Base-by-base conservation (phyloP, 2,888 invertebrate species). In the Ectemnius cavifrons region DNA sequence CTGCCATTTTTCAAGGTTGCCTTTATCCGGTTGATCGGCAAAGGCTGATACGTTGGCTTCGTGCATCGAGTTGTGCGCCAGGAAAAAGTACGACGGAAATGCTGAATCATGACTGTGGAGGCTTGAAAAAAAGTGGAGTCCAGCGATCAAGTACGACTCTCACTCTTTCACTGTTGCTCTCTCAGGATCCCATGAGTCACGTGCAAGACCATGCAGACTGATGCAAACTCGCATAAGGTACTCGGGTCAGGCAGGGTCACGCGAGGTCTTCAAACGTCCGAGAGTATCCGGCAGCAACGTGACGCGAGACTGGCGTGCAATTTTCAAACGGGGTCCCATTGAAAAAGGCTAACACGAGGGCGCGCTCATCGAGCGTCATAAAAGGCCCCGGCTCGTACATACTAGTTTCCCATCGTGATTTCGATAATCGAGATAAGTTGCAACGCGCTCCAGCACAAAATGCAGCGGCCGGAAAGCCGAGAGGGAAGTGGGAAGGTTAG, bases 221-320 rank as follows among this genome's bases (percentile, higher is more conserved):
- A 82, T 80, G 81, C 63, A 76, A 82, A 78, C 71, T 67, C 70
- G 73, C 74, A 80, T 70, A 67, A 65, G 74, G 47, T 59, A 46
- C 64, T 52, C 45, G 69, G 46, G 46, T 28, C 63, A 70, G 66
- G 58, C 49, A 68, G 64, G 81, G 83, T 82, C 82, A 83, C 82
- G 82, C 83, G 61, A 83, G 70, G 64, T 73, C 73, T 73, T 75
- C 70, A 73, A 70, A 80, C 79, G 80, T 80, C 77, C 77, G 62
- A 67, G 77, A 72, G 71, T 67, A 14, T 16, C 75, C 70, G 63
- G 67, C 66, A 68, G 70, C 67, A 63, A 75, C 73, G 60, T 81
- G 77, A 78, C 83, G 75, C 64, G 75, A 81, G 81, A 80, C 74
- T 82, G 83, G 75, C 83, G 79, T 82, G 83, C 81, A 82, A 82